A percentile compares a stretch with the other conserved stretches of the same genome.
phyloP scores from a whole-genome alignment of 2,113 vertebrate species.

The Antigone vipio region DNA sequence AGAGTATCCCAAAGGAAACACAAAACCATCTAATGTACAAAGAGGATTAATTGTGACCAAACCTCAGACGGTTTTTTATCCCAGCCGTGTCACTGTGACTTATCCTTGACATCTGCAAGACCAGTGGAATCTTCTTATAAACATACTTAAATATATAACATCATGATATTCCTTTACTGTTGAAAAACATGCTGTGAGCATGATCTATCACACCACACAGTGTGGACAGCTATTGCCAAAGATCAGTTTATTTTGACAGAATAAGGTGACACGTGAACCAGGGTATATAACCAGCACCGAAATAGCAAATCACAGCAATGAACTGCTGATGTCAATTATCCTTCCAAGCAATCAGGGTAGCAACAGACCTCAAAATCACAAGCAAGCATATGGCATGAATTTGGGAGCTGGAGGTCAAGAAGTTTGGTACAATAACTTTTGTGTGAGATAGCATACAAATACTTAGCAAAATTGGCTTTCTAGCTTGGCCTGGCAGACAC shows the following conservation, averaged over 20 bases:
- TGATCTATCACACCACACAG: neutral
- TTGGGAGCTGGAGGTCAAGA: neutral
- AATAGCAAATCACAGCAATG: neutral
- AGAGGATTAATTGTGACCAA: constrained; percentile 42
- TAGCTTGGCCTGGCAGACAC: neutral
- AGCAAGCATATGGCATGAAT: neutral
- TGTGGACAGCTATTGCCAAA: neutral
- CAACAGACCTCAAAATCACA: neutral
- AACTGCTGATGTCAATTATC: neutral
- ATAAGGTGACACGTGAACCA: neutral
- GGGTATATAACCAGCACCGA: neutral
- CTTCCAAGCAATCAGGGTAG: neutral
- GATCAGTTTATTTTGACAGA: neutral
- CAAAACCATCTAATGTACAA: constrained; percentile 38
- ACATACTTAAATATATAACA: neutral
- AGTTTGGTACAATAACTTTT: neutral
- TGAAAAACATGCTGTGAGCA: neutral
- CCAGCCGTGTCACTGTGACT: neutral
- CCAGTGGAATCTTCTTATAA: neutral
- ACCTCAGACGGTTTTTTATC: neutral
- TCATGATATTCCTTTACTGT: neutral
- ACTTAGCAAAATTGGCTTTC: neutral
- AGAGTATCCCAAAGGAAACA: constrained; percentile 42
- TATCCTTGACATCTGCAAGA: constrained; percentile 22
- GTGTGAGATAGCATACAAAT: neutral